Percentiles rank a stretch among this genome's conserved stretches.
Evolutionary conservation across 35 echinoderm and acorn worm genomes (phyloP).

Genomic region (Apostichopus californicus): DNA sequence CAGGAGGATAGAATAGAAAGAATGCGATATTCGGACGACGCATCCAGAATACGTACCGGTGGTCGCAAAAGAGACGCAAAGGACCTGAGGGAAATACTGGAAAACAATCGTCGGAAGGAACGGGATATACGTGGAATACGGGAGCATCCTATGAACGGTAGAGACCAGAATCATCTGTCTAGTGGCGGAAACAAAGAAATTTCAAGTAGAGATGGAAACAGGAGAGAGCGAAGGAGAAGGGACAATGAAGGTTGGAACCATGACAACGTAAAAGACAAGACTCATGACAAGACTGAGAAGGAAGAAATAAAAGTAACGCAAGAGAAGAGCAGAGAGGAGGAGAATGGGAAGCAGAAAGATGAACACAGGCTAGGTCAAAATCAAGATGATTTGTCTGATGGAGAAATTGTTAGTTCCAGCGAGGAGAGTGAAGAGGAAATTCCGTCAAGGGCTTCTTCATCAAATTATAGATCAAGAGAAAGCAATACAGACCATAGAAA

Average conservation of each 20-base stretch:
- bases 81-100: not conserved
- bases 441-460: not conserved
- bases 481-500: not conserved
- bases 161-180: not conserved
- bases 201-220: not conserved
- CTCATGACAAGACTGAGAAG: not conserved
- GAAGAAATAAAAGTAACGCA: not conserved
- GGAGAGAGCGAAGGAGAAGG: not conserved
- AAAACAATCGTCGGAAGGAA: not conserved
- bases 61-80: not conserved
- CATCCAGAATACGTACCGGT: not conserved
- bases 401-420: not conserved
- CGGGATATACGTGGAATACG: not conserved
- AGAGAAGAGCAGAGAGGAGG: not conserved
- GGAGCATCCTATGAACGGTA: not conserved
- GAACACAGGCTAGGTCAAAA: not conserved
- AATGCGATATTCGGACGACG: not conserved
- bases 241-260: too few relatives aligned
- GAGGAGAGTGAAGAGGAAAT: conserved; percentile 22
- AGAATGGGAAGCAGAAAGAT: not conserved
- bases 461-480: not conserved
- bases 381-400: conserved; percentile 9
- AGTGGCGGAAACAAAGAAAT: not conserved
- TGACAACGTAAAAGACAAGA: not conserved
- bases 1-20: not conserved